Evolutionary conservation across 1,140 invertebrate species (phyloP).

Genomic region (Dreissena rostriformis): DNA sequence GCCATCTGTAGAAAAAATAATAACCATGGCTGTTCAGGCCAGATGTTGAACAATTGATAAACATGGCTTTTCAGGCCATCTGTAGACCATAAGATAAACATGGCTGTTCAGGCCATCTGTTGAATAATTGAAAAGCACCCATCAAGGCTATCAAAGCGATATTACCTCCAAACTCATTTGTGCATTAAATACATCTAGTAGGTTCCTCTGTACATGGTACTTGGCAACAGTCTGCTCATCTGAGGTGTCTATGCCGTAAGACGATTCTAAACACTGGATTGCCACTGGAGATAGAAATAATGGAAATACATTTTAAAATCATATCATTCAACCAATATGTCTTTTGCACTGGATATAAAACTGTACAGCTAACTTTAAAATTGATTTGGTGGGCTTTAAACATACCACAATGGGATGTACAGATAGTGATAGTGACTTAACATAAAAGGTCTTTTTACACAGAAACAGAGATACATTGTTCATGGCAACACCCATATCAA

Average conservation of each 20-base stretch:
- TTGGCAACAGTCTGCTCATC: conserved; percentile 74
- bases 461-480: no score
- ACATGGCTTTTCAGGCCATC: no score
- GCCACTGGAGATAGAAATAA: conserved; percentile 83
- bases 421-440: background rate
- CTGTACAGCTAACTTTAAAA: background rate
- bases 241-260: conserved; percentile 85
- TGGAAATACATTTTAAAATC: background rate
- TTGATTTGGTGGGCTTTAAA: background rate
- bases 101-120: no score
- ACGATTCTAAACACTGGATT: conserved; percentile 92
- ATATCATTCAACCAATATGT: background rate
- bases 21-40: no score
- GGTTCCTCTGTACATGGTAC: conserved; percentile 69
- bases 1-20: no score
- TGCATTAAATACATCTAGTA: conserved; percentile 77
- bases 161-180: conserved; percentile 71
- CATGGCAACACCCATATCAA: no score
- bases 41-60: no score
- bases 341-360: background rate
- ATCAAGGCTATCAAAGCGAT: no score
- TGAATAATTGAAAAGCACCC: no score
- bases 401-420: background rate
- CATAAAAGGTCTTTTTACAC: no score
- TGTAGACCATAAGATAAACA: no score